Conservation (phyloP, 2,113 vertebrate species). For the Bambusicola thoracicus region DNA sequence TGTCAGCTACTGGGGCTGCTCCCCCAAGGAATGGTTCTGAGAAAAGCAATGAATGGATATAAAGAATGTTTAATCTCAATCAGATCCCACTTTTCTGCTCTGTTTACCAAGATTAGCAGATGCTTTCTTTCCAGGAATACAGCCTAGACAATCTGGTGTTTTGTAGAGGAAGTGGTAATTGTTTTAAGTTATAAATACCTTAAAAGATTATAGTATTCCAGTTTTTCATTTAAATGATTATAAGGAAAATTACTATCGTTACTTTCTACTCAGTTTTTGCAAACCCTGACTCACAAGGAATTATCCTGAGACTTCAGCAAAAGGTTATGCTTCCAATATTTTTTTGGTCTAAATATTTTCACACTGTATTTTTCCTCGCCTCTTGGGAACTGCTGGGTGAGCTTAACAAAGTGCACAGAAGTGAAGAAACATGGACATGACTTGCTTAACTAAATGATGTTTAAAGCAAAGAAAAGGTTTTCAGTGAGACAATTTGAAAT, state of each 20-base stretch:
- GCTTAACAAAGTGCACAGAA: not conserved
- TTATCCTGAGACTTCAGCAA: not conserved
- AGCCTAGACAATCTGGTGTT: conserved; percentile 44
- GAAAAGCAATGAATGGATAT: not conserved
- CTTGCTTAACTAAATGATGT: not conserved
- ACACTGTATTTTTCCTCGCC: not conserved
- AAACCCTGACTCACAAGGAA: not conserved
- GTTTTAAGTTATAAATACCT: conserved; percentile 33
- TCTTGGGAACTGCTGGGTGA: not conserved
- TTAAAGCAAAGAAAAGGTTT: not conserved
- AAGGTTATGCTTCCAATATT: not conserved
- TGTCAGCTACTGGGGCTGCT: not conserved
- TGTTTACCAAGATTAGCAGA: conserved; percentile 55
- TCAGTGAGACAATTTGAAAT: not conserved
- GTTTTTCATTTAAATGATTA: not conserved
- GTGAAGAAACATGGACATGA: not conserved
- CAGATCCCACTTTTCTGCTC: not conserved
- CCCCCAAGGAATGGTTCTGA: not conserved
- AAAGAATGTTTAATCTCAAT: conserved; percentile 10
- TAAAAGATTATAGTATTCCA: not conserved
- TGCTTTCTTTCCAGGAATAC: conserved; percentile 55
- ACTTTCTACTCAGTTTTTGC: not conserved
- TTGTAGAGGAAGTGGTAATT: conserved; percentile 36
- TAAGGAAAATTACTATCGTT: not conserved
- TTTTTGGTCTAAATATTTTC: not conserved